Conservation (phyloP, 2,797 vertebrate species). For the Catharus ustulatus region DNA sequence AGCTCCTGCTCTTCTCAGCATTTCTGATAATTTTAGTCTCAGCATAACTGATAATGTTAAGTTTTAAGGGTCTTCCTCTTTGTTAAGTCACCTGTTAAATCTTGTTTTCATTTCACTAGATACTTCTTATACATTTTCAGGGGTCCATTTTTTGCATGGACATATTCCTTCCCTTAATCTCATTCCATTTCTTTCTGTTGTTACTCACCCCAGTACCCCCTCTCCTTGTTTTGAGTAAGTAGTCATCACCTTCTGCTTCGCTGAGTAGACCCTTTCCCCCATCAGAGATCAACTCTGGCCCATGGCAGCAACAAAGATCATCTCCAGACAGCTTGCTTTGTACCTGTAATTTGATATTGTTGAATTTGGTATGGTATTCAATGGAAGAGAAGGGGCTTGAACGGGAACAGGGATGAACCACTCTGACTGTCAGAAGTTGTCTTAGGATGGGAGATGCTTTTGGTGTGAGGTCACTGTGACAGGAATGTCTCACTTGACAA, state of each 20-base stretch:
- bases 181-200: background rate
- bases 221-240: background rate
- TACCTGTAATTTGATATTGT: background rate
- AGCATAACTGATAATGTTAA: background rate
- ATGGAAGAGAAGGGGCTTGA: background rate
- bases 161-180: background rate
- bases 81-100: background rate
- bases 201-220: accelerated
- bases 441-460: background rate
- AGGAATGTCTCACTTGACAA: background rate
- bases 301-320: background rate
- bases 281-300: background rate
- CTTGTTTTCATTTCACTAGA: background rate
- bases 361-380: background rate
- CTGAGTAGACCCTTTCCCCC: background rate
- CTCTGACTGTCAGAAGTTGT: background rate
- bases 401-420: background rate
- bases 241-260: background rate
- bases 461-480: no score
- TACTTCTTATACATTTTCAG: background rate
- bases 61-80: background rate
- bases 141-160: background rate
- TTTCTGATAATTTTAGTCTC: background rate
- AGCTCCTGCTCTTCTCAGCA: background rate
- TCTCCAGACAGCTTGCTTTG: background rate